Base-by-base conservation (phyloP, 2,113 vertebrate species). In the Ammodramus savannarum region DNA sequence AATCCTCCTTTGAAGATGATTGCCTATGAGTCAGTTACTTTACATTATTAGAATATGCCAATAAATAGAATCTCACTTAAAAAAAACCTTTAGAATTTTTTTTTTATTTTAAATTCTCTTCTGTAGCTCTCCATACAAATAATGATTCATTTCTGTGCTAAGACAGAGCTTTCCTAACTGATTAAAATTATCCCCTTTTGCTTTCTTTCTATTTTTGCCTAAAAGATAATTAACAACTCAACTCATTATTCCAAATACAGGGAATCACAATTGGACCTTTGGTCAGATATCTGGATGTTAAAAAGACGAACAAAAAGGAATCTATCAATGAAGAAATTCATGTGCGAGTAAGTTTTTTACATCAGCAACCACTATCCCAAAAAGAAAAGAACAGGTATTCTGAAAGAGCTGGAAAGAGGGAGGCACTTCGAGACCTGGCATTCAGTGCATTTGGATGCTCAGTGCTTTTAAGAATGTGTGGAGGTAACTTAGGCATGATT, bases 241-340 rank as follows among this genome's bases (percentile, higher is more conserved):
- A 48, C 8, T 76, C 13, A 15, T 91, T 95, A 31, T 93, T 96
- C 90, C 46, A 67, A 89, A 94, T 75, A 5, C 95, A 99, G 99
- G 99, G 99, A 93, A 99, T 99, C 84, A 99, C 98, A 84, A 99
- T 99, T 81, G 98, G 99, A 75, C 99, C 99, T 46, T 91, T 99
- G 96, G 98, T 99, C 77, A 98, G 98, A 93, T 98, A 98, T 66
- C 98, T 99, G 96, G 98, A 99, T 77, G 98, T 99, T 67, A 99
- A 98, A 97, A 99, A 98, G 96, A 99, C 99, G 8, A 99, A 99
- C 95, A 98, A 99, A 88, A 98, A 99, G 51, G 98, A 98, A 74
- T 99, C 98, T 69, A 99, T 99, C 95, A 99, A 99, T 32, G 98
- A 98, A 89, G 99, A 99, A 95, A 97, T 99, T 91, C 99, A 99